Evolutionary conservation across 2,888 invertebrate species (phyloP).

Genomic region (Eledone cirrhosa): DNA sequence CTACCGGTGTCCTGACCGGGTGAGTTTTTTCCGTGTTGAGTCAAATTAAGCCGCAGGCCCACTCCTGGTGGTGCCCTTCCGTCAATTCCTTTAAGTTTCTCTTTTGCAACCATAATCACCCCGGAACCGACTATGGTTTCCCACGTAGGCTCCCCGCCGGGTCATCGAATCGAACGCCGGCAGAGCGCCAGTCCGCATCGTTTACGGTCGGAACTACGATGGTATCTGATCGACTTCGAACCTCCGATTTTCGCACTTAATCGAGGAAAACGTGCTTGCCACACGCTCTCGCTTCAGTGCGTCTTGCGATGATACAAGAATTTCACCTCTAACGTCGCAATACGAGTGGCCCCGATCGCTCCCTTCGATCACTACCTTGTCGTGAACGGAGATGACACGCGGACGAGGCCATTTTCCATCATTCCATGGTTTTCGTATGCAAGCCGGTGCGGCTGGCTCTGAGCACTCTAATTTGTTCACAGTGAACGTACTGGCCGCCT

Average conservation of each 20-base stretch:
- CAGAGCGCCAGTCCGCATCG: background rate
- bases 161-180: background rate
- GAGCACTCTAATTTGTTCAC: too few relatives aligned
- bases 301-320: background rate
- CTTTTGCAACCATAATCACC: background rate
- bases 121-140: background rate
- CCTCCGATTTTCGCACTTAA: background rate
- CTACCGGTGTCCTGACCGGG: background rate
- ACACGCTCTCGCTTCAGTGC: background rate
- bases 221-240: background rate
- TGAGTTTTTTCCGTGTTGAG: background rate
- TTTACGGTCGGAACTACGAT: background rate
- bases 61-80: constrained; percentile 13
- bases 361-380: background rate
- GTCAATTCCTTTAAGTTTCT: constrained; percentile 1
- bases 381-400: background rate
- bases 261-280: background rate
- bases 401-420: background rate
- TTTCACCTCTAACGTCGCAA: background rate
- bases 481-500: background rate
- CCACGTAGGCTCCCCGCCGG: background rate
- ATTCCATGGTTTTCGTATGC: constrained; percentile 1
- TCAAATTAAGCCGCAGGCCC: constrained; percentile 5
- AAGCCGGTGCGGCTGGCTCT: background rate
- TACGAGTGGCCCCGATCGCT: background rate